Base-by-base conservation (phyloP, 2,888 invertebrate genomes). In the Unio pictorum region DNA sequence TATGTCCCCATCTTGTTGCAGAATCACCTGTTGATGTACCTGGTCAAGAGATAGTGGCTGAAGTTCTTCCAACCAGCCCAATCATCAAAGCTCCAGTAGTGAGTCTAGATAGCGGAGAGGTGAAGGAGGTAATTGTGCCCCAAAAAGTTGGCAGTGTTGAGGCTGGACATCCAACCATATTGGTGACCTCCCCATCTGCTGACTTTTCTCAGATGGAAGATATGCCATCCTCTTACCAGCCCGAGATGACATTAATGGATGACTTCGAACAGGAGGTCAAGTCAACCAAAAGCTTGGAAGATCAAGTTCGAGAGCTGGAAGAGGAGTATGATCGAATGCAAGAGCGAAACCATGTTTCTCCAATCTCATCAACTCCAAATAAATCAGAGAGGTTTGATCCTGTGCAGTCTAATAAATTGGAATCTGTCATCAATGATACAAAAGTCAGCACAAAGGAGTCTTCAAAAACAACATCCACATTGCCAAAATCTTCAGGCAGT, bases 271-370 rank as follows among this genome's bases (percentile, higher is more conserved):
- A 81, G 55, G 80, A 79, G 62, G 78, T 75, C 7, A 76, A 74
- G 28, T 69, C 64, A 11, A 71, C 72, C 4, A 85, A 84, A 17
- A 80, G 81, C 30, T 73, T 86, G 64, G 86, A 86, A 61, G 84
- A 85, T n/a, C 84, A 86, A 76, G 78, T 86, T 20, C 76, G 78
- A 66, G 80, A 82, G 60, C 72, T 86, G 67, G 86, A 86, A 63
- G 80, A 79, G 57, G 80, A 82, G 67, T 80, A 74, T 66, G 79
- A 81, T 63, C 72, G 77, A 64, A 81, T 80, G 68, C 73, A 75
- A 55, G 70, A 73, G 55, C 73, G 76, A 56, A 84, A 84, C 72
- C 81, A 83, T 74, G 66, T 80, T 15, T 67, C 59, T 61, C 71
- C 17, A 61, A 73, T 17, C 55, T 69, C 17, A 54, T 45, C 45